Base-by-base conservation (phyloP, 2,888 invertebrate species). In the Apomyelois bistriatella region DNA sequence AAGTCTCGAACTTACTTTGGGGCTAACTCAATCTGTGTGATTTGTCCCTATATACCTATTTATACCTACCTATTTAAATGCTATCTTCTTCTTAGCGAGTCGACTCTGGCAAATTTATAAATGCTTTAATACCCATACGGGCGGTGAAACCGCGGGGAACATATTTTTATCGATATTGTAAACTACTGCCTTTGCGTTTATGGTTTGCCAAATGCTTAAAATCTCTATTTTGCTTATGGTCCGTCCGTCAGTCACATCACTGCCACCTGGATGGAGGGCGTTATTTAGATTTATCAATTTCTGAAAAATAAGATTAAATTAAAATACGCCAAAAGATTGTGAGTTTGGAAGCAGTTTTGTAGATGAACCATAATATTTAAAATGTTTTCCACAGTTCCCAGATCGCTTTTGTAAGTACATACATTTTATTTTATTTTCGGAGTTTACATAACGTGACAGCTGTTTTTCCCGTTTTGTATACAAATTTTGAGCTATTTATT, bases 391-490 rank as follows among this genome's bases (percentile, higher is more conserved):
- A 79, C 76, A 60, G 78, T 90, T 56, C 84, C 90, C 62, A 83
- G 87, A 69, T 84, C 89, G 49, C 65, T 90, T 68, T 67, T 88
- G 90, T 91, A 67, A 90, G 90, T 90, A 85, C 64, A 64, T 90
- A 85, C 64, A 64, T 60, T 70, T 76, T 75, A 61, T 71, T 80
- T 82, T 84, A 85, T 83, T 86, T 87, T 85, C 62, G 77, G 80
- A 80, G 83, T 89, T 87, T 90, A 90, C 82, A 85, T 89, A 90
- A 89, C 88, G 70, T 82, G 86, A 85, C 86, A 87, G 85, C 83
- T 88, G 83, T 79, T 78, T 84, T 51, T 83, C 65, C 61, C 58
- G 62, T 77, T 79, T 71, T 22, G 22, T 79, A 65, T 70, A 75
- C 69, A 77, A 74, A 73, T 70, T 68, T 53, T 57, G 49, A 56